These are phyloP conservation scores for Amphimedon queenslandica DNA, from an alignment of 37 sponge, comb jelly and placozoan genomes.

Conservation along the genomic window DNA sequence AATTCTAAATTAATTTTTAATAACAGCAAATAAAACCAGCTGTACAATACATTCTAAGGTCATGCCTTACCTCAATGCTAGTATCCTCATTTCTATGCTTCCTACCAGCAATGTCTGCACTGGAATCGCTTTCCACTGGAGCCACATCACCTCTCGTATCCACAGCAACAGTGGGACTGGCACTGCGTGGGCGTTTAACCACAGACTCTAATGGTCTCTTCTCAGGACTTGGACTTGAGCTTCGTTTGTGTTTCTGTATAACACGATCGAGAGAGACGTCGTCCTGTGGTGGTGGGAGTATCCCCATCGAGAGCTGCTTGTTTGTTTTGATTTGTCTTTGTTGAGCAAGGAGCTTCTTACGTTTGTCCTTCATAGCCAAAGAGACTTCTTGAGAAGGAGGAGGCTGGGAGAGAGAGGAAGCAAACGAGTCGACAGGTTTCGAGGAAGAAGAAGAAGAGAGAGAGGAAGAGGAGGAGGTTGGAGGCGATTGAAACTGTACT, in stretches of 20 bases:
- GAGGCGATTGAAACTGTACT: too few relatives aligned
- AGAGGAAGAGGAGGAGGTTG: too few relatives aligned
- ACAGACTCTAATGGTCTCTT: background rate
- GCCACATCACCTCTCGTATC: background rate
- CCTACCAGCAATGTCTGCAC: too few relatives aligned
- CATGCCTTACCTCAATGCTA: too few relatives aligned
- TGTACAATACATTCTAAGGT: too few relatives aligned
- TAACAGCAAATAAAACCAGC: too few relatives aligned
- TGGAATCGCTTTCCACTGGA: background rate
- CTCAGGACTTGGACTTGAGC: background rate
- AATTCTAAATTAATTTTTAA: too few relatives aligned
- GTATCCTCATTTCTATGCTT: too few relatives aligned
- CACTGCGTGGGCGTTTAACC: slow-evolving; percentile 7
- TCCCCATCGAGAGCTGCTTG: slow-evolving; percentile 18
- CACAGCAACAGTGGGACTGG: slow-evolving; percentile 4
- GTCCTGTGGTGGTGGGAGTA: background rate
- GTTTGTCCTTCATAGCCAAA: slow-evolving; percentile 6
- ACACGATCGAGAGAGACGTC: background rate
- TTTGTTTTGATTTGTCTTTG: slow-evolving; percentile 22
- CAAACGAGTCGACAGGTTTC: too few relatives aligned
- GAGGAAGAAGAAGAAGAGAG: too few relatives aligned
- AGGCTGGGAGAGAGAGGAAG: too few relatives aligned
- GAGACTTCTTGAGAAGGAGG: background rate
- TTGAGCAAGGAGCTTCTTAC: slow-evolving; percentile 13
- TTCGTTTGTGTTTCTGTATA: background rate